Evolutionary conservation across 1,140 invertebrate genomes (phyloP).

Genomic region (Phortica variegata): DNA sequence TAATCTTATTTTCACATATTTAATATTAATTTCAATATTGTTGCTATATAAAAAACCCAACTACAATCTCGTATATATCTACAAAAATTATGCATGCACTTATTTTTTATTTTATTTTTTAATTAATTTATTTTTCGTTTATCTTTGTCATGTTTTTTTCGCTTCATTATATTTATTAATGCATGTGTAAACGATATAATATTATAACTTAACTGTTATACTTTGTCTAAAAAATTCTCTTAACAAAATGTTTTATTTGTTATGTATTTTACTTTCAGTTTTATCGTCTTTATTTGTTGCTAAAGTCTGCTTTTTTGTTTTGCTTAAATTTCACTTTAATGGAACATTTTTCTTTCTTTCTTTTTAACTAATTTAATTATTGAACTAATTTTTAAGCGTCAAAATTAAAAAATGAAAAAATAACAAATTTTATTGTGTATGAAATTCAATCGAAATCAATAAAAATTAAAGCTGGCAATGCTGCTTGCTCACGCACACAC

Average conservation of each 20-base stretch:
- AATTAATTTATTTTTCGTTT: constrained; percentile 11
- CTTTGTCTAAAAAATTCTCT: too few species aligned
- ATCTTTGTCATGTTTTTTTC: constrained; percentile 18
- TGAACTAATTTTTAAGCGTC: constrained; percentile 16
- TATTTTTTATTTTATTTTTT: constrained; percentile 31
- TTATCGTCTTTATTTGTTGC: constrained; percentile 51
- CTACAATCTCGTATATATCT: constrained; percentile 47
- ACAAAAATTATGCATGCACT: constrained; percentile 41
- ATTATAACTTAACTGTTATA: too few species aligned
- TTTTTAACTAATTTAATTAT: constrained; percentile 2
- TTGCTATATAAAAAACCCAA: constrained; percentile 45
- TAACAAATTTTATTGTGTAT: too few species aligned
- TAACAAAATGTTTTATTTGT: background rate
- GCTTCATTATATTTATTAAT: too few species aligned
- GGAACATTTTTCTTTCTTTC: constrained; percentile 38
- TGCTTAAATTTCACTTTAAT: constrained; percentile 27
- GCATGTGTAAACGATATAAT: too few species aligned
- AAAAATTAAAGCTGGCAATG: constrained; percentile 35
- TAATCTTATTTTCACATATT: constrained; percentile 20
- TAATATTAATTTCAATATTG: constrained; percentile 5
- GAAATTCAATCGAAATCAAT: constrained; percentile 21
- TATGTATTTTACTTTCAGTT: constrained; percentile 39
- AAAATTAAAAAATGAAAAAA: constrained; percentile 26
- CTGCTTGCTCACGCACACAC: too few species aligned
- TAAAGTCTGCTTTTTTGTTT: constrained; percentile 40